phyloP scores from a whole-genome alignment of 2,888 invertebrate species.

The Kuschelorhynchus macadamiae region DNA sequence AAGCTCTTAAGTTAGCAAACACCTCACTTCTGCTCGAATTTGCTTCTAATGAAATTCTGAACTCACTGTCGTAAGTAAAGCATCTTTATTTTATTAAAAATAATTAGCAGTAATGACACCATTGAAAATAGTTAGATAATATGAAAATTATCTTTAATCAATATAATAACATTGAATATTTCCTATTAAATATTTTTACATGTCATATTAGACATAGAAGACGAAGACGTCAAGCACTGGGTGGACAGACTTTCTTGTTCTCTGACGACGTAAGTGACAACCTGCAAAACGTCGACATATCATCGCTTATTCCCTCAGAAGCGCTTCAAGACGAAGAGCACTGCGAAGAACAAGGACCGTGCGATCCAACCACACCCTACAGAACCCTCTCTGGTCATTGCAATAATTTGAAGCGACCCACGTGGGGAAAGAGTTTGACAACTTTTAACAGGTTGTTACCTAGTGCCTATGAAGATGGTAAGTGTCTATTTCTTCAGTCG shows the following conservation, averaged over 20 bases:
- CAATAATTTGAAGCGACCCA: conserved; percentile 88
- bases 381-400: conserved; percentile 87
- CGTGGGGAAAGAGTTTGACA: conserved; percentile 87
- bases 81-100: not conserved
- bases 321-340: conserved; percentile 75
- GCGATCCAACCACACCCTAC: conserved; percentile 80
- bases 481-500: not conserved
- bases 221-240: conserved; percentile 83
- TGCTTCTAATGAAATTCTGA: conserved; percentile 88
- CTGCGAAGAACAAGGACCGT: conserved; percentile 81
- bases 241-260: conserved; percentile 74
- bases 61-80: conserved; percentile 72
- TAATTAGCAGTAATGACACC: too few species aligned
- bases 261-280: conserved; percentile 82
- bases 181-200: too few species aligned
- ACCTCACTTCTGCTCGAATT: conserved; percentile 89
- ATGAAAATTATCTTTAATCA: too few species aligned
- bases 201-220: conserved; percentile 66
- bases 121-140: too few species aligned
- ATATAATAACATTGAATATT: too few species aligned
- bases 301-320: conserved; percentile 77
- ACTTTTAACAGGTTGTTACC: conserved; percentile 88
- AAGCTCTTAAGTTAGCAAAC: conserved; percentile 87
- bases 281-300: conserved; percentile 84
- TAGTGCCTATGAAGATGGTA: conserved; percentile 90